Conservation (phyloP, 2,797 vertebrate species). For the Epinephelus awoara region DNA sequence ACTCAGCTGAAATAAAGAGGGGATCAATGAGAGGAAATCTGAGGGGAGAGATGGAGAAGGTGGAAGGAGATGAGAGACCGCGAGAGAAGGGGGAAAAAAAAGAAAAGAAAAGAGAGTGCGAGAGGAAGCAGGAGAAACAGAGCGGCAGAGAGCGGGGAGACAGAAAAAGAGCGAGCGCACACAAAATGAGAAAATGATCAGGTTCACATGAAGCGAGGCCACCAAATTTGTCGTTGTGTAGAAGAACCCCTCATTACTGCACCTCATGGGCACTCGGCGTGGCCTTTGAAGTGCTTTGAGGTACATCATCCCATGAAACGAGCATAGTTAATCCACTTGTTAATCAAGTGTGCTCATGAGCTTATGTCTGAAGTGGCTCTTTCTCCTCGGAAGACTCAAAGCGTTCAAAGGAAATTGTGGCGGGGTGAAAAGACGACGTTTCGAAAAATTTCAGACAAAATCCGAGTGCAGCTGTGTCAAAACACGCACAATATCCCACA, state of each 20-base stretch:
- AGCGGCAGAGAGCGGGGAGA: constrained; percentile 40
- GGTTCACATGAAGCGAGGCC: constrained; percentile 75
- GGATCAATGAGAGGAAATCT: constrained; percentile 67
- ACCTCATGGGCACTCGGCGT: constrained; percentile 84
- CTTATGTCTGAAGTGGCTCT: constrained; percentile 85
- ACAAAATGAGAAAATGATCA: constrained; percentile 76
- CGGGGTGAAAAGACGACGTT: constrained; percentile 71
- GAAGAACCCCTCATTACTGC: constrained; percentile 86
- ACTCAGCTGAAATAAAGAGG: constrained; percentile 55
- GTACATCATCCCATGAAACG: constrained; percentile 87
- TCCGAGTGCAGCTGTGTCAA: constrained; percentile 60
- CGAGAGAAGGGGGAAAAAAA: not conserved
- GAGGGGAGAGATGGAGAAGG: constrained; percentile 58
- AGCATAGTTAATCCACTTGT: constrained; percentile 89
- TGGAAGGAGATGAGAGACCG: constrained; percentile 57
- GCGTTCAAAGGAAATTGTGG: constrained; percentile 80
- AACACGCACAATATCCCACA: constrained; percentile 35
- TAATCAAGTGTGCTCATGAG: constrained; percentile 87
- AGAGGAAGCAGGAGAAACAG: constrained; percentile 43
- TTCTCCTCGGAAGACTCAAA: constrained; percentile 80
- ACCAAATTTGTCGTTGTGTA: constrained; percentile 77
- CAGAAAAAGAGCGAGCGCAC: constrained; percentile 53
- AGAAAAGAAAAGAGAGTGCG: constrained; percentile 1
- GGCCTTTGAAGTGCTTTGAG: constrained; percentile 90
- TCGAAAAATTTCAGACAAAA: constrained; percentile 65